Evolutionary conservation across 2,113 vertebrate genomes (phyloP), one percentile per base, ranked within the genome.

Genomic region (Alaudala cheleensis): DNA sequence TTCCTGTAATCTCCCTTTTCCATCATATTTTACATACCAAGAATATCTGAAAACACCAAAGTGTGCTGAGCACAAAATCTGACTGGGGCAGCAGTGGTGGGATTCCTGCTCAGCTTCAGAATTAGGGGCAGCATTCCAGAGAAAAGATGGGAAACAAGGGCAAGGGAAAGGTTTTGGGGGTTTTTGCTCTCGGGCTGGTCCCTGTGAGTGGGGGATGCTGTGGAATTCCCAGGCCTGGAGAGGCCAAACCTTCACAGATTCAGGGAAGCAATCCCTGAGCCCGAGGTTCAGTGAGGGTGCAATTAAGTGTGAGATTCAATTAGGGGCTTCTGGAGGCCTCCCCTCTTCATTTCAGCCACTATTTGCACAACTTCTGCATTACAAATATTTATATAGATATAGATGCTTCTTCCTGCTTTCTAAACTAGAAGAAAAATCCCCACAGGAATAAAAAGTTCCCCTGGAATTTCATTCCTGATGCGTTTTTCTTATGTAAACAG

Each of bases 231-330:
- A 33, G 66, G 23, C 19, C 2, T 29, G 39, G 74, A 23, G 29
- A 81, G 76, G 67, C 73, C 26, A 54, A 88, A 53, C 57, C 71
- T 53, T 78, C 51, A 53, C 19, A 34, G 96, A 84, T 65, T 57
- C 91, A 69, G 91, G 81, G 78, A 67, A 67, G 40, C 56, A 22
- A 73, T 31, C 78, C 22, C 6, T 12, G 73, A 95, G 72, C 42
- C 54, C 1, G 37, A 85, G 93, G 92, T 71, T 93, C 95, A 90
- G 60, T 45, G 82, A 93, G 86, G 44, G 7, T 76, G 90, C 76
- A 96, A 57, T 93, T 95, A 92, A 81, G 85, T 90, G 92, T 95
- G 90, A 95, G 82, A 96, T 89, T 47, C 29, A 87, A 79, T 91
- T 90, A 95, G 11, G 80, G 74, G 58, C 67, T 88, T 65, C 39